Conservation (phyloP, 2,113 vertebrate genomes). For the Leucosticte australis region DNA sequence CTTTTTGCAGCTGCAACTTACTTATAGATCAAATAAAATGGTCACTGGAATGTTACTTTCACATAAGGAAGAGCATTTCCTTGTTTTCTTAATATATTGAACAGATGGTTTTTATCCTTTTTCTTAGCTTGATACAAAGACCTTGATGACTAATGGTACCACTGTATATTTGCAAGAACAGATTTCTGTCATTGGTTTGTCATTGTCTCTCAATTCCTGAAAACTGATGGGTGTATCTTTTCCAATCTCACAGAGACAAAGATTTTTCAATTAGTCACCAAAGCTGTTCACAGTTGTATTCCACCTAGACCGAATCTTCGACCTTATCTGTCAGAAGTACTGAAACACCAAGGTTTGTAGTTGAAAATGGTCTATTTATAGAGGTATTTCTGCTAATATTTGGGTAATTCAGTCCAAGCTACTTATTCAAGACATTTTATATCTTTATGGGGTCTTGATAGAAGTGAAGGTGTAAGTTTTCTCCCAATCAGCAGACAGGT, state of each 20-base stretch:
- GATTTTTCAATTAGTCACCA: not conserved
- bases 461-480: not conserved
- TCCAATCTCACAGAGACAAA: not conserved
- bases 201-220: not conserved
- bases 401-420: not conserved
- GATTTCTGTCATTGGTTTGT: not conserved
- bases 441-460: not conserved
- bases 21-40: not conserved
- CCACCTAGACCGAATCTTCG: not conserved
- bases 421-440: not conserved
- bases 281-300: not conserved
- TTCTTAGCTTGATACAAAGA: not conserved
- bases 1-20: not conserved
- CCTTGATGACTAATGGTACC: no score
- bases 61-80: not conserved
- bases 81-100: not conserved
- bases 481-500: not conserved
- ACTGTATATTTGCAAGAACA: not conserved
- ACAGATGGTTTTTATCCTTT: not conserved
- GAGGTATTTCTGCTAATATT: not conserved
- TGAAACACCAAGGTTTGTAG: not conserved
- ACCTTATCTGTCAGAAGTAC: not conserved
- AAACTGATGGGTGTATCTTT: rapidly evolving
- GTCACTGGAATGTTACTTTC: not conserved
- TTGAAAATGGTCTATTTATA: not conserved